Base-by-base conservation (phyloP, 30 jellyfish, hydroid and myxozoan species). In the Aurelia sp. region DNA sequence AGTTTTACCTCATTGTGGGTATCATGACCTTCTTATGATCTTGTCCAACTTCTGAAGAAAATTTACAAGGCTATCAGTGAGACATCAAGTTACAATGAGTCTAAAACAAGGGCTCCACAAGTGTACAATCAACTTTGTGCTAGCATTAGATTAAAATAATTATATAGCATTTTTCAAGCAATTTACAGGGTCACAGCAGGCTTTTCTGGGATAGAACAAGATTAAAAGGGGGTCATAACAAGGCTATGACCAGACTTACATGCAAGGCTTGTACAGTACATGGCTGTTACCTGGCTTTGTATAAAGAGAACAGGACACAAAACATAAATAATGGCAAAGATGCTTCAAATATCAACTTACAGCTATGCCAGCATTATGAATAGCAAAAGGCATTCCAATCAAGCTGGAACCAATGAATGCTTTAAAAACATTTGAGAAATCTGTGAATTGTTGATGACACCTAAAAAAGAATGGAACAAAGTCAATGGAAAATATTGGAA, bases 381-480 rank as follows among this genome's bases (percentile, higher is more conserved):
- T 91, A 5, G 98, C 99, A 90, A 95, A 95, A 27, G 99, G 99
- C 67, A 95, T 59, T 4, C 98, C 99, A 81, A 95, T 90, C 89
- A 95, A 44, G 7, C 92, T 84, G 30, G 99, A 90, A 38, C 99
- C 99, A 90, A 95, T 95, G 64, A 95, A 95, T 19, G 99, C 99
- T 74, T 95, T 95, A 53, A 95, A 89, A 5, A 95, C 99, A 87
- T 95, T 95, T 76, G 99, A 95, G 51, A 97, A 95, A 67, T 95
- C 99, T 18, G 98, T 77, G 69, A 90, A 95, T 53, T 87, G 91
- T 51, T 81, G 98, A 27, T 68, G 96, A 65, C 89, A 90, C 22
- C 99, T 95, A 69, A 38, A 38, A 38, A 6, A 4, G 8, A 38
- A 38, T 38, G 8, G 48, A 38, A 38, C 48, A 38, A 38, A 38